Conservation (phyloP, 1,140 invertebrate species). For the Acromyrmex echinatior region DNA sequence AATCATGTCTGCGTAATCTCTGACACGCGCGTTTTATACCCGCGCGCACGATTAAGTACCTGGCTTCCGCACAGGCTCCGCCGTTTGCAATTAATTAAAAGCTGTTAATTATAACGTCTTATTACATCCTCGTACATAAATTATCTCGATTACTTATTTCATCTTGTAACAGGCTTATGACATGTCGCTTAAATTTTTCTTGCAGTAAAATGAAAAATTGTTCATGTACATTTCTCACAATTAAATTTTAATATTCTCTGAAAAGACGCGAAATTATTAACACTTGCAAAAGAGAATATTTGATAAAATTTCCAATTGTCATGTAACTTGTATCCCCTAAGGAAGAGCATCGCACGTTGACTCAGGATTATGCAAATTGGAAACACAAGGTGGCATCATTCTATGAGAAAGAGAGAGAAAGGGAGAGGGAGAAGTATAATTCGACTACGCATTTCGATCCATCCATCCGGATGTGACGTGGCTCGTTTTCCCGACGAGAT, state of each 20-base stretch:
- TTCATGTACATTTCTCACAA: not conserved
- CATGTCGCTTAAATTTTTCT: not conserved
- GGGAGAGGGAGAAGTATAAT: conserved; percentile 7
- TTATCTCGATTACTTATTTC: conserved; percentile 7
- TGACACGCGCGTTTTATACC: conserved; percentile 29
- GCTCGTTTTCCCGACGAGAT: conserved; percentile 71
- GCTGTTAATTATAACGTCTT: conserved; percentile 30
- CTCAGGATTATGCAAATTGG: conserved; percentile 57
- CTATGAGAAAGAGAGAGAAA: not conserved
- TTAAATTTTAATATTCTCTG: conserved; percentile 2
- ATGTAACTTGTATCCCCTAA: conserved; percentile 32
- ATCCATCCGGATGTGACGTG: conserved; percentile 73
- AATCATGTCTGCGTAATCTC: conserved; percentile 15
- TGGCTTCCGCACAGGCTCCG: not conserved
- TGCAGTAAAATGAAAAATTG: not conserved
- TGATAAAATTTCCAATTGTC: conserved; percentile 18
- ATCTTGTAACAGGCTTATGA: not conserved
- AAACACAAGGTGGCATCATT: conserved; percentile 3
- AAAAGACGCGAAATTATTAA: not conserved
- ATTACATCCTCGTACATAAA: not conserved
- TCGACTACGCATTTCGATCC: conserved; percentile 21
- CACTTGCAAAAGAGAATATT: not conserved
- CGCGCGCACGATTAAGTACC: not conserved
- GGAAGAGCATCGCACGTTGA: conserved; percentile 23
- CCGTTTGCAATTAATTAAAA: conserved; percentile 16